Conservation (phyloP, 2,888 invertebrate genomes). For the Oconnorella tubifera region DNA sequence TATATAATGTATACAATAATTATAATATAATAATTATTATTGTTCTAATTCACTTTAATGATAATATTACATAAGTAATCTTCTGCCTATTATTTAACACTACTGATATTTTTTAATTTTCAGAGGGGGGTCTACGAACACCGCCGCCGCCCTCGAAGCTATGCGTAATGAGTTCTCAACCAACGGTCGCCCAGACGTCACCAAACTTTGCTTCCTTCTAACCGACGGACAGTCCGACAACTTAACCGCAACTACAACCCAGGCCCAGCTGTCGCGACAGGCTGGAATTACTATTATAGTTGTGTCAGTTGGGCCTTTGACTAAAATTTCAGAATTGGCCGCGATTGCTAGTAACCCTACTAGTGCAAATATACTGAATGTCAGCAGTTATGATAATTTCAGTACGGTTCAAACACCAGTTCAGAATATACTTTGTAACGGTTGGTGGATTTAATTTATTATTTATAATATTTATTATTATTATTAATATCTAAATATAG, state of each 20-base stretch:
- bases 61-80: no score
- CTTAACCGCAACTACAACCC: neutral
- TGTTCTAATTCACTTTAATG: no score
- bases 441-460: constrained; percentile 33
- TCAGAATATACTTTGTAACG: constrained; percentile 35
- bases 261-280: neutral
- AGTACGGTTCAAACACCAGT: constrained; percentile 12
- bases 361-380: constrained; percentile 31
- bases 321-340: constrained; percentile 37
- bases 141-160: neutral
- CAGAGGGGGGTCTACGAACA: constrained; percentile 1
- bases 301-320: neutral
- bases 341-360: constrained; percentile 40
- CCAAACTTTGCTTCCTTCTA: neutral
- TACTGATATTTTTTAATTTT: no score
- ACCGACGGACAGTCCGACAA: constrained; percentile 5
- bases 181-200: neutral
- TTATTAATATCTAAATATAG: no score
- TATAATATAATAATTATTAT: no score
- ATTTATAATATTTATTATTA: no score
- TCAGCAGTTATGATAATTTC: constrained; percentile 17
- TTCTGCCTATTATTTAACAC: no score
- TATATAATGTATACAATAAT: no score
- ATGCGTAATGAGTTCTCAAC: neutral
- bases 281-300: constrained; percentile 17